Evolutionary conservation across 2,797 vertebrate species (phyloP), one percentile per base, ranked within the genome.

Genomic region (Geotrypetes seraphini): DNA sequence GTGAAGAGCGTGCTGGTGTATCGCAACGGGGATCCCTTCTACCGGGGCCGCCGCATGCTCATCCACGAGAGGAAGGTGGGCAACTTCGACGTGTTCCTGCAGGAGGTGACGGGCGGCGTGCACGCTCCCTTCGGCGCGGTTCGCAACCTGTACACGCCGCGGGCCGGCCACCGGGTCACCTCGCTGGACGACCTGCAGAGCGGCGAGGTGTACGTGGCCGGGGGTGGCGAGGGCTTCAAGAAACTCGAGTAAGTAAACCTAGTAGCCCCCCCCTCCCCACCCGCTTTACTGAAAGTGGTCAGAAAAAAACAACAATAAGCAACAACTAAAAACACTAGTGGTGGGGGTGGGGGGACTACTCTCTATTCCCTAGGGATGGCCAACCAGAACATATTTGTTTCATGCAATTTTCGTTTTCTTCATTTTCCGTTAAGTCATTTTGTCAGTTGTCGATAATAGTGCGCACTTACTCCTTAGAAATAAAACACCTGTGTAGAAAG

Each of bases 191-290:
- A 83, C 31, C 75, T 98, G 26, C 84, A 79, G 57, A 92, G 79
- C 27, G 95, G 95, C 16, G 86, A 91, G 66, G 88, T 89, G 49
- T 99, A 99, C 32, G 96, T 99, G 35, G 95, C 93, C 4, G 92
- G 89, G 4, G 96, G 93, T 31, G 78, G 54, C 48, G 96, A 98
- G 60, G 86, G 71, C 47, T 99, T 99, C 77, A 97, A 94, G 63
- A 92, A 87, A 43, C 67, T 97, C 33, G 89, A 96, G 93, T 96
- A 79, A 92, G 92, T 81, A 35, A n/a, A n/a, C n/a, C n/a, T n/a
- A n/a, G n/a, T n/a, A n/a, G n/a, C n/a, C n/a, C n/a, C n/a, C n/a
- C n/a, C n/a, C n/a, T n/a, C n/a, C n/a, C n/a, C n/a, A n/a, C n/a
- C n/a, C n/a, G n/a, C n/a, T n/a, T n/a, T n/a, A n/a, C n/a, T n/a